Evolutionary conservation across 2,888 invertebrate species (phyloP), one percentile per base, ranked within the genome.

Genomic region (Myopa tessellatipennis): DNA sequence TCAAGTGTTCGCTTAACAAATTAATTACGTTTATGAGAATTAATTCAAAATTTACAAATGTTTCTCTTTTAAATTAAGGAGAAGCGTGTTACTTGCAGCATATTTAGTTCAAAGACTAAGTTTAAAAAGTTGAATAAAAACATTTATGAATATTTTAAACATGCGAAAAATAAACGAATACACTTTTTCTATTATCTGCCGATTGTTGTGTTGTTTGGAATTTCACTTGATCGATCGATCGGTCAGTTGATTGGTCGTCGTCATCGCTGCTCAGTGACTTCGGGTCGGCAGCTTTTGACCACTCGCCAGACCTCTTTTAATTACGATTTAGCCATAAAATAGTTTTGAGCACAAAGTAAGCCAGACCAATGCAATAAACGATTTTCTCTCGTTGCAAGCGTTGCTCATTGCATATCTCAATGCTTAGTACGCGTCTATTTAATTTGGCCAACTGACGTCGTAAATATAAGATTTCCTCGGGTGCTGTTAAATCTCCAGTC

Each of bases 301-400:
- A 16, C 1, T 14, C 4, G 45, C 8, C 10, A 55, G 6, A 14
- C 10, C 14, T 18, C 5, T 10, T 18, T 82, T 90, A 91, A 82
- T 91, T 91, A 83, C 92, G 91, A 86, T 92, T 93, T 83, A 96
- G 91, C 96, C 96, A 96, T 84, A 95, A 91, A 82, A 96, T 93
- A 74, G 95, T 92, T 91, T 97, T 97, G 83, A 96, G 91, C 82
- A 96, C 90, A 88, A 97, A 92, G 89, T 97, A 97, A 50, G 96
- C 94, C 83, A 97, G 91, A 45, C 96, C 95, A 83, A 96, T 90
- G 78, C 95, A 95, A 87, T 95, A 96, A 69, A 96, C 91, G 84
- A 96, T 92, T 86, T 96, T 94, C 86, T 98, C 97, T 82, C 95
- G 93, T 87, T 97, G 96, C 84, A 95, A 93, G 78, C 96, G 91